Percentiles rank a stretch among this genome's conserved stretches.
phyloP scores from a whole-genome alignment of 2,888 invertebrate genomes.

The Ariolimax columbianus region DNA sequence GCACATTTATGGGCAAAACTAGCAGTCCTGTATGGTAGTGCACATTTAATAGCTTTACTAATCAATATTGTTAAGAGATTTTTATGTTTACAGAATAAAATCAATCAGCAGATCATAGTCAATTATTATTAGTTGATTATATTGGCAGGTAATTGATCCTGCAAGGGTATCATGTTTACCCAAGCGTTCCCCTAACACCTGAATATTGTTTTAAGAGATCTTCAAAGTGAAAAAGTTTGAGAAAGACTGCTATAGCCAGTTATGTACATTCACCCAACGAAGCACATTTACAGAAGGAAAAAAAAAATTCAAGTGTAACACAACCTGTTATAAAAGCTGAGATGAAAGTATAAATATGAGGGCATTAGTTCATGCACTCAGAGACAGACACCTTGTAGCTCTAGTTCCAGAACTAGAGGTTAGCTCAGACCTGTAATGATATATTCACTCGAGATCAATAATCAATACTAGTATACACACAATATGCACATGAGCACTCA shows the following conservation, averaged over 20 bases:
- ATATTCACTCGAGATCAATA: neutral
- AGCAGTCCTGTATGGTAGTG: no score
- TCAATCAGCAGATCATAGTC: no score
- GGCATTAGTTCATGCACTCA: slow-evolving; percentile 42
- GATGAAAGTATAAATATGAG: neutral
- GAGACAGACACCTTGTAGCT: slow-evolving; percentile 44
- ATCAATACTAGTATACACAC: neutral
- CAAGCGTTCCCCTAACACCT: no score
- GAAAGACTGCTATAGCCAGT: neutral
- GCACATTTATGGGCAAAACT: no score
- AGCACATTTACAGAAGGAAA: neutral
- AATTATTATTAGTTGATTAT: no score
- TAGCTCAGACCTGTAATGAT: slow-evolving; percentile 50
- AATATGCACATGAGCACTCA: neutral
- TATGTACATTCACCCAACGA: neutral
- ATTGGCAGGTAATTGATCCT: no score
- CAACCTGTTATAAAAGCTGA: neutral
- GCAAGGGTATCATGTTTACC: no score
- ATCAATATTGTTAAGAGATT: no score
- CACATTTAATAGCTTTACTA: no score
- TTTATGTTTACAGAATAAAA: no score
- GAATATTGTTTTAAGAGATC: no score
- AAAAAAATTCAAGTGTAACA: neutral
- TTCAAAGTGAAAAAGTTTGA: no score
- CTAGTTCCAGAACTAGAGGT: slow-evolving; percentile 34